Evolutionary conservation across 1,140 invertebrate genomes (phyloP).

Genomic region (Psix sp.): DNA sequence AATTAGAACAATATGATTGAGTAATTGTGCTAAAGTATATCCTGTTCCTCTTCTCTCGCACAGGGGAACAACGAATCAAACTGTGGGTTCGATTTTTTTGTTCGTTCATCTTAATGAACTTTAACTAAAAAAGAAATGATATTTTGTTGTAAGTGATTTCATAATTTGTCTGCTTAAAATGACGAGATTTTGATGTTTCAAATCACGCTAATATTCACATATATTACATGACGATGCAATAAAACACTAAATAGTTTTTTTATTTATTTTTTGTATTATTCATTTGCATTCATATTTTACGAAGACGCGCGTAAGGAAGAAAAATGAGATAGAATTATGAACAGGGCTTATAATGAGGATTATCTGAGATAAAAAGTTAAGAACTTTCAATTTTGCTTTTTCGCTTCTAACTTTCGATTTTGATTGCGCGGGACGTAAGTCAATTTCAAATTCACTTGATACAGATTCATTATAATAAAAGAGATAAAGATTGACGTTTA

Average conservation of each 20-base stretch:
- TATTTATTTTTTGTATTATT: too few species aligned
- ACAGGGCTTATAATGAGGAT: constrained; percentile 1
- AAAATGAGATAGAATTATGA: neutral
- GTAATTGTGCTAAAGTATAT: neutral
- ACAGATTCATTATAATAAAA: neutral
- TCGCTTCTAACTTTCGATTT: constrained; percentile 3
- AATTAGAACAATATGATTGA: constrained; percentile 3
- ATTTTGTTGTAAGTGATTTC: too few species aligned
- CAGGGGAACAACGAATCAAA: neutral
- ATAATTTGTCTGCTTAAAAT: too few species aligned
- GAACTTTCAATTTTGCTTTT: constrained; percentile 4
- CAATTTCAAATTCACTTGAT: constrained; percentile 3
- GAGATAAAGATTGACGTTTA: neutral
- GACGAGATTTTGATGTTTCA: too few species aligned
- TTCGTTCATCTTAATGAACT: too few species aligned
- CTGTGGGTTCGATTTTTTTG: neutral
- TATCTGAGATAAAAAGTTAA: neutral
- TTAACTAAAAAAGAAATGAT: too few species aligned
- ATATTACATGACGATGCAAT: neutral
- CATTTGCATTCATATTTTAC: neutral
- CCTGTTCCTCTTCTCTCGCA: too few species aligned
- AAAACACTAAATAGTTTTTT: too few species aligned
- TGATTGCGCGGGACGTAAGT: neutral
- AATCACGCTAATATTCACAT: too few species aligned
- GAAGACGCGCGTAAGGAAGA: neutral